Conservation (phyloP, 64 coral and sea anemone genomes). For the Porites australiensis region DNA sequence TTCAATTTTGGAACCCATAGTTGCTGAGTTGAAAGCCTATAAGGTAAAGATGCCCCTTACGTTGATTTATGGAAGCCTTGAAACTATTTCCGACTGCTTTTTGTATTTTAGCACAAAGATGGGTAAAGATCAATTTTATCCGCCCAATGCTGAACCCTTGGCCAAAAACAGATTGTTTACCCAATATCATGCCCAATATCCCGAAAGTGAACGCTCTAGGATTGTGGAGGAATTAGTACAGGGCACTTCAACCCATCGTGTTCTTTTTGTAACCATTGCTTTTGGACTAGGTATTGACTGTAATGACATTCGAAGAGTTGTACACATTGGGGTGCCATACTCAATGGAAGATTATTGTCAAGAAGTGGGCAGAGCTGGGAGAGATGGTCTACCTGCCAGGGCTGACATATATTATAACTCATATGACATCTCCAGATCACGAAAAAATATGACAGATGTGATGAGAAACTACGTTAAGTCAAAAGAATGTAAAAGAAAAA, state of each 20-base stretch:
- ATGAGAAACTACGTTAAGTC: conserved; percentile 45
- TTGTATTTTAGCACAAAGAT: conserved; percentile 28
- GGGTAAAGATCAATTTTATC: conserved; percentile 40
- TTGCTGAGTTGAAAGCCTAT: not conserved
- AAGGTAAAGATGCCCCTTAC: conserved; percentile 24
- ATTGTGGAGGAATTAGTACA: conserved; percentile 30
- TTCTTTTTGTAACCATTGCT: not conserved
- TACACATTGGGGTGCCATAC: conserved; percentile 13
- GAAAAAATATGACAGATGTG: conserved; percentile 47
- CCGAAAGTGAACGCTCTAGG: conserved; percentile 26
- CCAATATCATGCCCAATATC: conserved; percentile 68
- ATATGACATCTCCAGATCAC: conserved; percentile 51
- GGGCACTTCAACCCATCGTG: conserved; percentile 14
- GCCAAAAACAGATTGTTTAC: conserved; percentile 62
- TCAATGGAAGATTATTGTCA: conserved; percentile 32
- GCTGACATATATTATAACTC: conserved; percentile 47
- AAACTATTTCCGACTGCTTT: conserved; percentile 42
- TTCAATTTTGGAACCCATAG: not conserved
- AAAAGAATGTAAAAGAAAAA: conserved; percentile 48
- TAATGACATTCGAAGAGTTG: not conserved
- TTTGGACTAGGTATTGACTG: conserved; percentile 5
- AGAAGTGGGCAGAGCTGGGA: conserved; percentile 60
- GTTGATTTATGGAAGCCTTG: conserved; percentile 45
- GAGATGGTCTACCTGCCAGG: conserved; percentile 50
- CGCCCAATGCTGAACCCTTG: not conserved